Evolutionary conservation across 2,797 vertebrate species (phyloP).

Genomic region (Chromis chromis): DNA sequence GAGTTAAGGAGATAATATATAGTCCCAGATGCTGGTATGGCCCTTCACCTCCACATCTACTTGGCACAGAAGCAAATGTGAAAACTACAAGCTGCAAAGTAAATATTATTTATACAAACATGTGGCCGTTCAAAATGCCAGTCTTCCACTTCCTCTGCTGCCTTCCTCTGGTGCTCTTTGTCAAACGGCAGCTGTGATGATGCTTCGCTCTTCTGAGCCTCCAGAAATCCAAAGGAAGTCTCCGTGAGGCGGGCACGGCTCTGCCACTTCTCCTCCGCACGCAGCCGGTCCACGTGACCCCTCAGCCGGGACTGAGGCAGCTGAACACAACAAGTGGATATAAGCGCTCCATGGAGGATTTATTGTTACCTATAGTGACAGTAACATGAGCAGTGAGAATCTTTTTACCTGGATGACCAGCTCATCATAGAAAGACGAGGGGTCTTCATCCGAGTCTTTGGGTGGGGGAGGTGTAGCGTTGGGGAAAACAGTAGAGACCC

Average conservation of each 20-base stretch:
- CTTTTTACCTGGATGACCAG: conserved; percentile 81
- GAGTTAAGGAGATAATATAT: too few relatives aligned
- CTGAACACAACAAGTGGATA: conserved; percentile 45
- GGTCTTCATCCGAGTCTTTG: conserved; percentile 55
- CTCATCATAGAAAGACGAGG: conserved; percentile 83
- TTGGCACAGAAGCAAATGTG: not conserved
- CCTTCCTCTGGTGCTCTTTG: conserved; percentile 35
- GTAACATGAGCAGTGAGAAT: not conserved
- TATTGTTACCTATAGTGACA: not conserved
- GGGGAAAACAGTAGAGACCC: conserved; percentile 82
- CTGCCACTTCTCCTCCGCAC: conserved; percentile 86
- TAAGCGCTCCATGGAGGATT: not conserved
- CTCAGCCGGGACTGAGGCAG: conserved; percentile 60
- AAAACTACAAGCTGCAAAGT: not conserved
- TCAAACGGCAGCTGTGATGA: conserved; percentile 41
- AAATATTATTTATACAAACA: conserved; percentile 54
- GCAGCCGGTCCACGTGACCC: conserved; percentile 84
- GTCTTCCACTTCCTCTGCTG: conserved; percentile 49
- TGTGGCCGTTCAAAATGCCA: conserved; percentile 83
- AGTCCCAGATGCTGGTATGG: not conserved
- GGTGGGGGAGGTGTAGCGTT: conserved; percentile 51
- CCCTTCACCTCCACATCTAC: not conserved
- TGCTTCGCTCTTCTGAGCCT: conserved; percentile 66
- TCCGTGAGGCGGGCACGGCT: conserved; percentile 86
- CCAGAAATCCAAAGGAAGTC: conserved; percentile 86